Evolutionary conservation across 2,888 invertebrate genomes (phyloP), one percentile per base, ranked within the genome.

Genomic region (Actias luna): DNA sequence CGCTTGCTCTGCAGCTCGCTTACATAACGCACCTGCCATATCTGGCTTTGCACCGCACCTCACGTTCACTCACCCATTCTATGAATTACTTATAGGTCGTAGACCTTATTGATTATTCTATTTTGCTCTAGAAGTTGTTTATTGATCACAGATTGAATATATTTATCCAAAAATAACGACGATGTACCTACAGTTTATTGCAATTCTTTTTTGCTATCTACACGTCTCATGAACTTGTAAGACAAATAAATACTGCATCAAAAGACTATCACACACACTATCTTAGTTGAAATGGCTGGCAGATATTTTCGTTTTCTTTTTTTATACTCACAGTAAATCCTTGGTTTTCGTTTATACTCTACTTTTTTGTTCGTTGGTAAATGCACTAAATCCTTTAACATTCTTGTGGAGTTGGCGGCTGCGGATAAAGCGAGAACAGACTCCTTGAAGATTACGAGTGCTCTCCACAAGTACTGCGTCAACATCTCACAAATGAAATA

Each of bases 21-120:
- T 92, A 91, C 91, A 90, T 91, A 92, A 92, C 89, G 82, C 91
- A 92, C 92, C 92, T 92, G 92, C 92, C 92, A 87, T 92, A 91
- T 91, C 88, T 80, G 86, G 87, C 84, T 71, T 80, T 75, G 78
- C 76, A 85, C 87, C 85, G 83, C 88, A 87, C 89, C 89, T 88
- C 87, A 82, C 88, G 87, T 87, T 87, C 88, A 84, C 89, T 88
- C 80, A 87, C 85, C 87, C 88, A 86, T 88, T 89, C 89, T 91
- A 88, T 89, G 89, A 90, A 91, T 92, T 90, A 88, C 90, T 90
- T 87, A 90, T 83, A 89, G 92, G 88, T 91, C 92, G 80, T 88
- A 88, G 91, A 91, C 90, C 92, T 82, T 78, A 82, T 81, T 78
- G 80, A 88, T 86, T 88, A 88, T 89, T 86, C 80, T 82, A 85